Evolutionary conservation across 2,113 vertebrate species (phyloP).

Genomic region (Daphoenositta chrysoptera): DNA sequence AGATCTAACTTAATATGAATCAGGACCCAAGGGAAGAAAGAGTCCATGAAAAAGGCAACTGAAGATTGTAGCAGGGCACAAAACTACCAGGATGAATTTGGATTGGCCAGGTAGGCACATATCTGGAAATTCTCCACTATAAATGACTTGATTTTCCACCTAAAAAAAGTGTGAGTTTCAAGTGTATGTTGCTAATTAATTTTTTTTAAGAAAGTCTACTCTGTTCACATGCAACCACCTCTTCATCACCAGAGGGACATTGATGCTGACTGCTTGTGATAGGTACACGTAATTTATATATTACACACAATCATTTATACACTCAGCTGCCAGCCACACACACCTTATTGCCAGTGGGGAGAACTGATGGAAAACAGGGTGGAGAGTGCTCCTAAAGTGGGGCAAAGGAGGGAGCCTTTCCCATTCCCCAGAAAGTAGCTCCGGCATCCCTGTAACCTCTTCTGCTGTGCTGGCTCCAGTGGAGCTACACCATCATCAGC

Average conservation of each 20-base stretch:
- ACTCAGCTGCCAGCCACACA: neutral
- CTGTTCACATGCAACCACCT: neutral
- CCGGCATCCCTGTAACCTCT: neutral
- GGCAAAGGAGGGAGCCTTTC: neutral
- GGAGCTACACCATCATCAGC: rapidly evolving
- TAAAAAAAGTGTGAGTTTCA: neutral
- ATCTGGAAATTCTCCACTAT: neutral
- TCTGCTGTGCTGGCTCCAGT: neutral
- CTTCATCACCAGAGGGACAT: neutral
- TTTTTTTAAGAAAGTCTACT: neutral
- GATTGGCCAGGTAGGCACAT: neutral
- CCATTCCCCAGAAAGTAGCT: neutral
- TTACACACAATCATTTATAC: neutral
- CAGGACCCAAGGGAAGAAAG: neutral
- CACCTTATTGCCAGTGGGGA: neutral
- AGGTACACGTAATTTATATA: no score
- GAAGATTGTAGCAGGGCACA: neutral
- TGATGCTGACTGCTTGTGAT: neutral
- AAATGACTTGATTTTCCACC: neutral
- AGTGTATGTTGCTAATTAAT: neutral
- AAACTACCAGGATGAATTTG: neutral
- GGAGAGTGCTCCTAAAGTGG: neutral
- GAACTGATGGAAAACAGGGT: neutral
- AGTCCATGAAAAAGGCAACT: neutral
- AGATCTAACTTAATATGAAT: neutral